phyloP scores from a whole-genome alignment of 2,113 vertebrate genomes.

The Platycercus adscitus region DNA sequence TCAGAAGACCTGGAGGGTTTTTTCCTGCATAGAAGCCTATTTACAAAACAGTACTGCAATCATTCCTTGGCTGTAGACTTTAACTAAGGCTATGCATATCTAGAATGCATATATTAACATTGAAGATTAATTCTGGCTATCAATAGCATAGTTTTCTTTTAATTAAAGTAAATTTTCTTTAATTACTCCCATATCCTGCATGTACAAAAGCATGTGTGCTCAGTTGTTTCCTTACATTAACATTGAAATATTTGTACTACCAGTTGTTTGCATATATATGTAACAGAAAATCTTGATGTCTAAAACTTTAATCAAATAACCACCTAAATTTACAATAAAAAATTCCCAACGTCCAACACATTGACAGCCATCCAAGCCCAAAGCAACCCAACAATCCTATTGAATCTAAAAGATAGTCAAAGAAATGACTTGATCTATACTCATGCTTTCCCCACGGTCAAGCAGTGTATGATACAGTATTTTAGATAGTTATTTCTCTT shows the following conservation, averaged over 20 bases:
- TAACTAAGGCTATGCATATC: background rate
- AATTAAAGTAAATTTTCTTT: background rate
- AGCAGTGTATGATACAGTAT: accelerated
- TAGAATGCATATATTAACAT: background rate
- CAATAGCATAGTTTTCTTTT: background rate
- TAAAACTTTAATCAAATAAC: background rate
- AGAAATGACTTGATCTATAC: background rate
- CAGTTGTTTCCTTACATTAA: background rate
- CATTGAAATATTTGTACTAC: background rate
- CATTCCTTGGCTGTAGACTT: background rate
- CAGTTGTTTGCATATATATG: background rate
- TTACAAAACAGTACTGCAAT: background rate
- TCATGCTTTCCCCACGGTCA: background rate
- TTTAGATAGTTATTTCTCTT: background rate
- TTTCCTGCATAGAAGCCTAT: background rate
- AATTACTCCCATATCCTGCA: background rate
- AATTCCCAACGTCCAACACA: background rate
- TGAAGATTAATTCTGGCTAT: background rate
- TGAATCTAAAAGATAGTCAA: background rate
- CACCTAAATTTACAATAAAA: background rate
- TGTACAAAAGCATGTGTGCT: background rate
- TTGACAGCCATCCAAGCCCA: background rate
- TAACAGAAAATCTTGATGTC: background rate
- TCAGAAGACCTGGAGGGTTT: background rate
- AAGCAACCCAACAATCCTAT: background rate